Conservation (phyloP, 23 tunicate genomes). For the Styela clava region DNA sequence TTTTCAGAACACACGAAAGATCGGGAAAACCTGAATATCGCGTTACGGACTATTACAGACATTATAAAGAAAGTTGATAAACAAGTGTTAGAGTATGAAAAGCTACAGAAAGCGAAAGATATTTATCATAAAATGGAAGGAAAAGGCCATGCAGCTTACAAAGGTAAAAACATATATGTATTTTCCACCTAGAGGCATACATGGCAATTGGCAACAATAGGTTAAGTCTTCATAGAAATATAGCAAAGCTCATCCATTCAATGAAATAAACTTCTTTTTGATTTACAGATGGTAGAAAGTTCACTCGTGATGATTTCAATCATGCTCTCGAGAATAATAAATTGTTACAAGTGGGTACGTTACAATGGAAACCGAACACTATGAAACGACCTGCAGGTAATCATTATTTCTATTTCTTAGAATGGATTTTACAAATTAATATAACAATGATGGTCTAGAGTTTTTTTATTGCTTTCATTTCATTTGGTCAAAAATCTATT, state of each 20-base stretch:
- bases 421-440: background rate
- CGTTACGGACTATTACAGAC: constrained; percentile 57
- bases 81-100: constrained; percentile 73
- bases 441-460: background rate
- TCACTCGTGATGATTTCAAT: constrained; percentile 63
- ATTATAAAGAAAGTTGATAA: constrained; percentile 85
- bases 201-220: background rate
- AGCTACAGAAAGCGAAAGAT: constrained; percentile 43
- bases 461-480: no score
- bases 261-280: background rate
- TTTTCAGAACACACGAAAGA: constrained; percentile 68
- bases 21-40: constrained; percentile 39
- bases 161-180: constrained; percentile 58
- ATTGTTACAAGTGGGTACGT: constrained; percentile 42
- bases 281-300: constrained; percentile 46
- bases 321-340: constrained; percentile 30
- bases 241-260: no score
- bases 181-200: background rate
- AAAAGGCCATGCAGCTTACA: constrained; percentile 48
- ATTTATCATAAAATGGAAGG: constrained; percentile 70
- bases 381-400: constrained; percentile 44
- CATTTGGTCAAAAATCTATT: no score
- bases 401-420: no score
- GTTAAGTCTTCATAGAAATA: background rate
- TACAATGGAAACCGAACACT: constrained; percentile 65